Conservation (phyloP, 2,888 invertebrate genomes). For the Nymphalis urticae region DNA sequence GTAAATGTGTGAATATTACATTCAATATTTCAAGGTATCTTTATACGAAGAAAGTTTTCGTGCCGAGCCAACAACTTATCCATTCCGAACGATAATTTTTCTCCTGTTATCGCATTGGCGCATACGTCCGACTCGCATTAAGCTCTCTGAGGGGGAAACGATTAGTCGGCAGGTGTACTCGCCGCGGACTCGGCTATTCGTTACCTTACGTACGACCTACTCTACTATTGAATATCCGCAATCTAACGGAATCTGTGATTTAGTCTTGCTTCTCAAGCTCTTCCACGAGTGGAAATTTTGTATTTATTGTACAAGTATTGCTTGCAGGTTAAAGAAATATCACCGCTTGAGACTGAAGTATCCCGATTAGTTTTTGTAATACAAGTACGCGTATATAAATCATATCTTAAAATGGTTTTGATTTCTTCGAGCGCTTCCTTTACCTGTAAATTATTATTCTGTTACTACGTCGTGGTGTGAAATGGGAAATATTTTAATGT, state of each 20-base stretch:
- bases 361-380: too few species aligned
- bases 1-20: too few species aligned
- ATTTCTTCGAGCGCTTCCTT: not conserved
- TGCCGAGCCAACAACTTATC: not conserved
- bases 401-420: too few species aligned
- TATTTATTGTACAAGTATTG: too few species aligned
- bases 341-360: too few species aligned
- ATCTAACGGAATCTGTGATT: not conserved
- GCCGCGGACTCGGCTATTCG: constrained; percentile 13
- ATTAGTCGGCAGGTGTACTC: constrained; percentile 29
- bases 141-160: constrained; percentile 28
- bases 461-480: not conserved
- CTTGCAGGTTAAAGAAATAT: too few species aligned
- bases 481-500: constrained; percentile 10
- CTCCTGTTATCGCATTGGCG: constrained; percentile 27
- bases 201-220: not conserved
- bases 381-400: too few species aligned
- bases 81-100: constrained; percentile 23
- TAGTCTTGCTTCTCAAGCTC: not conserved
- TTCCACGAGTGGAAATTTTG: too few species aligned
- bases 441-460: not conserved
- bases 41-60: not conserved
- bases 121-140: constrained; percentile 29
- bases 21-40: not conserved
- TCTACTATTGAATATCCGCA: not conserved